Percentiles rank a stretch among this genome's conserved stretches.
phyloP scores from a whole-genome alignment of 2,113 vertebrate species.

The Menura novaehollandiae region DNA sequence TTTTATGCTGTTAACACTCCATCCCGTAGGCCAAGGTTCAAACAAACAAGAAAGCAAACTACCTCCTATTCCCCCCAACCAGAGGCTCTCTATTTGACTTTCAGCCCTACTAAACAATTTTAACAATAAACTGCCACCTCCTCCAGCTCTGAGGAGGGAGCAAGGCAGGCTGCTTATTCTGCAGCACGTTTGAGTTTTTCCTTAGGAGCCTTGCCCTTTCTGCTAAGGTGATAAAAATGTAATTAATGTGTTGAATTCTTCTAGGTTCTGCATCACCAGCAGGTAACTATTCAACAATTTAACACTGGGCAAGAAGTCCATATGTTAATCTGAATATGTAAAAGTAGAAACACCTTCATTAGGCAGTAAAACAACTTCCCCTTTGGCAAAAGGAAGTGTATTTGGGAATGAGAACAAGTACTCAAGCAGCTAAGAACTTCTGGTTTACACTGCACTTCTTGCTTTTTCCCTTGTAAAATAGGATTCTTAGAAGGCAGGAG shows the following conservation, averaged over 20 bases:
- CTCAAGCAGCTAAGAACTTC: not conserved
- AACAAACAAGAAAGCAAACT: not conserved
- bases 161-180: constrained; percentile 20
- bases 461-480: not conserved
- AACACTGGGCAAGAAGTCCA: constrained; percentile 6
- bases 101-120: not conserved
- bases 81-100: not conserved
- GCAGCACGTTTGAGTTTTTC: not conserved
- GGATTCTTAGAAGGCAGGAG: not conserved
- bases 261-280: constrained; percentile 45
- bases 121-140: not conserved
- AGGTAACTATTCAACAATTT: constrained; percentile 21
- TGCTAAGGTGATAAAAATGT: constrained; percentile 20
- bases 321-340: constrained; percentile 1
- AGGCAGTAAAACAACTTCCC: constrained; percentile 33
- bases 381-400: constrained; percentile 36
- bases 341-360: constrained; percentile 8
- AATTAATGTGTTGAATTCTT: constrained; percentile 26
- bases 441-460: not conserved
- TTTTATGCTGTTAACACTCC: not conserved
- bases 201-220: not conserved
- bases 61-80: not conserved
- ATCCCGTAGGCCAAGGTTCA: not conserved
- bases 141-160: not conserved
- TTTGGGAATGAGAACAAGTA: constrained; percentile 24